Conservation (phyloP, 2,888 invertebrate genomes). For the Cosmia pyralina region DNA sequence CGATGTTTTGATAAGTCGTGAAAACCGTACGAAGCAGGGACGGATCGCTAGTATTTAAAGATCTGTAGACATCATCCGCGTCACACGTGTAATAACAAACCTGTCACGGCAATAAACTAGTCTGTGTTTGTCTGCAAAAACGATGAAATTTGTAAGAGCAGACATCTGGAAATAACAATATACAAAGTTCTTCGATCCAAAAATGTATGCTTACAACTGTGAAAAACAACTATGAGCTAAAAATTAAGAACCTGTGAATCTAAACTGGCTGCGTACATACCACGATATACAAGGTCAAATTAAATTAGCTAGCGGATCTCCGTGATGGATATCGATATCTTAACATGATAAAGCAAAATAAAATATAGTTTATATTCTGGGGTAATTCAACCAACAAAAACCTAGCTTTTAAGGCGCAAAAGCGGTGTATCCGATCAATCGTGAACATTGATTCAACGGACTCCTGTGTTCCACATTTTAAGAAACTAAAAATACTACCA, state of each 20-base stretch:
- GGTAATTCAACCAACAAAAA: no score
- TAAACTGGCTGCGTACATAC: neutral
- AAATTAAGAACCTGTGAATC: neutral
- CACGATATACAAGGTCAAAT: no score
- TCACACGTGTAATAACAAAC: neutral
- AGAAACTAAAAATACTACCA: no score
- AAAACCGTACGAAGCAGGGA: neutral
- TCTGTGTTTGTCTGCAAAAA: neutral
- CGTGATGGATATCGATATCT: no score
- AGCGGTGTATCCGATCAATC: no score
- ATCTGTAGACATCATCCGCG: neutral
- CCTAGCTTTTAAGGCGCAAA: no score
- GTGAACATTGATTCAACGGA: no score
- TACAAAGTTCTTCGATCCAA: neutral
- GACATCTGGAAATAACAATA: neutral
- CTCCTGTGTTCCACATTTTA: no score
- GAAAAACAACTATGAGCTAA: neutral
- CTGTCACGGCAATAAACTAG: neutral
- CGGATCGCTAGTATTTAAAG: neutral
- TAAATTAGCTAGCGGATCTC: no score
- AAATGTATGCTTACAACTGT: neutral
- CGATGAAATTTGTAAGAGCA: neutral
- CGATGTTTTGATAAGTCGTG: neutral
- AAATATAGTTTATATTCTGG: no score
- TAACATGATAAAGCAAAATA: no score